phyloP scores from a whole-genome alignment of 2,888 invertebrate species.

The Balanococcus diminutus region DNA sequence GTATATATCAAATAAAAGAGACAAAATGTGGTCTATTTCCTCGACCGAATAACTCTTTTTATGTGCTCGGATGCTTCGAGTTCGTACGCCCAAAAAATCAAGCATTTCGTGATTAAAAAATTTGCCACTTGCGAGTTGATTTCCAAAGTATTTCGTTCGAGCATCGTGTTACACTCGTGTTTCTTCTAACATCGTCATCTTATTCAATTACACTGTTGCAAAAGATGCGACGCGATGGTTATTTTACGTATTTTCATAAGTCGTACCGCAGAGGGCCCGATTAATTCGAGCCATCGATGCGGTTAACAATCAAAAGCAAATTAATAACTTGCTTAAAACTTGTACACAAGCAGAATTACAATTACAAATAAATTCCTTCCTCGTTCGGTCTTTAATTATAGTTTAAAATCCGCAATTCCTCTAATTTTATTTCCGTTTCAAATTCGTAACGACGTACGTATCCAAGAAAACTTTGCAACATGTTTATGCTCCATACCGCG shows the following conservation, averaged over 20 bases:
- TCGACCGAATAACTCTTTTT: constrained; percentile 24
- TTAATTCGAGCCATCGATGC: constrained; percentile 13
- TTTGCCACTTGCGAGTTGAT: background rate
- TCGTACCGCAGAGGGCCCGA: background rate
- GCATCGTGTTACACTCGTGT: background rate
- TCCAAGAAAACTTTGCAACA: constrained; percentile 25
- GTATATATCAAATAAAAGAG: constrained; percentile 27
- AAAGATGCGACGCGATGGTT: no score
- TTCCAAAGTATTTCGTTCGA: background rate
- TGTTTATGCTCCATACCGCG: background rate
- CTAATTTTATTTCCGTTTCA: constrained; percentile 29
- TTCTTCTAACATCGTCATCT: background rate
- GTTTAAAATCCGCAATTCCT: constrained; percentile 19
- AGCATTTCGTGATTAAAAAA: constrained; percentile 32
- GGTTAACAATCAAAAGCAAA: constrained; percentile 29
- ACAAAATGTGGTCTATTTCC: constrained; percentile 35
- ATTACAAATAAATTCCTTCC: background rate
- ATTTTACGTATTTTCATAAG: background rate
- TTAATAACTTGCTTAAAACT: constrained; percentile 18
- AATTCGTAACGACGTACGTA: constrained; percentile 32
- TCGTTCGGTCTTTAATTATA: constrained; percentile 26
- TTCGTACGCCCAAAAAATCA: background rate
- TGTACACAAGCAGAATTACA: background rate
- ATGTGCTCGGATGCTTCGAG: constrained; percentile 35
- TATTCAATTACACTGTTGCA: background rate